Conservation (phyloP, 2,888 invertebrate species). For the Ptilodon capucinus region DNA sequence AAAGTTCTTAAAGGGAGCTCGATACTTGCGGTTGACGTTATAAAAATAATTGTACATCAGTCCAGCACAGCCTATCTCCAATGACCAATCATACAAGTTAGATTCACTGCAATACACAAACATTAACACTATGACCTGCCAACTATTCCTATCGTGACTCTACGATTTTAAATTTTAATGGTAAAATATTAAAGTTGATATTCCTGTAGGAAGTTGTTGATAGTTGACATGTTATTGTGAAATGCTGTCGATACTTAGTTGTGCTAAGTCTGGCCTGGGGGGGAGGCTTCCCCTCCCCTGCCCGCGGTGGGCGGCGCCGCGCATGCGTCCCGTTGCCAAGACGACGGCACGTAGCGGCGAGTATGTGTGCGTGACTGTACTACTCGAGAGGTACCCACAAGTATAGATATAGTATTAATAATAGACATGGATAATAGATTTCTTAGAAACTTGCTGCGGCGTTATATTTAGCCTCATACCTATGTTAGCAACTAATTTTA, state of each 20-base stretch:
- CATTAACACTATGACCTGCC: not conserved
- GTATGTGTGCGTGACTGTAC: constrained; percentile 20
- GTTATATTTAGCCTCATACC: not conserved
- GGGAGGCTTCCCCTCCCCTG: constrained; percentile 32
- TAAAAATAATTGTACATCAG: not conserved
- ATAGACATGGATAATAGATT: not conserved
- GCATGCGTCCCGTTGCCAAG: constrained; percentile 84
- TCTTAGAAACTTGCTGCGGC: not conserved
- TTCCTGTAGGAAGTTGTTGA: not conserved
- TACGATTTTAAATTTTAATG: not conserved
- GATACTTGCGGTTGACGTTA: constrained; percentile 6
- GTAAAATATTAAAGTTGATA: not conserved
- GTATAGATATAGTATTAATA: not conserved
- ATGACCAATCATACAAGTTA: constrained; percentile 70
- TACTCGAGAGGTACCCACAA: not conserved
- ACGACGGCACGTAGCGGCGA: constrained; percentile 81
- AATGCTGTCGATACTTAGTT: constrained; percentile 16
- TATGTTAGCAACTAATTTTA: not conserved
- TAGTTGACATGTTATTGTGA: not conserved
- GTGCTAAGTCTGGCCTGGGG: constrained; percentile 45
- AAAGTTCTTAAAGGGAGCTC: constrained; percentile 9
- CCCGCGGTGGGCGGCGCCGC: constrained; percentile 75
- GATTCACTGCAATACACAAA: constrained; percentile 38
- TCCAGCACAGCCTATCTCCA: constrained; percentile 23
- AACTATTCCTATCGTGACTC: not conserved